Conservation (phyloP, 2,113 vertebrate species). For the Apodemus speciosus region DNA sequence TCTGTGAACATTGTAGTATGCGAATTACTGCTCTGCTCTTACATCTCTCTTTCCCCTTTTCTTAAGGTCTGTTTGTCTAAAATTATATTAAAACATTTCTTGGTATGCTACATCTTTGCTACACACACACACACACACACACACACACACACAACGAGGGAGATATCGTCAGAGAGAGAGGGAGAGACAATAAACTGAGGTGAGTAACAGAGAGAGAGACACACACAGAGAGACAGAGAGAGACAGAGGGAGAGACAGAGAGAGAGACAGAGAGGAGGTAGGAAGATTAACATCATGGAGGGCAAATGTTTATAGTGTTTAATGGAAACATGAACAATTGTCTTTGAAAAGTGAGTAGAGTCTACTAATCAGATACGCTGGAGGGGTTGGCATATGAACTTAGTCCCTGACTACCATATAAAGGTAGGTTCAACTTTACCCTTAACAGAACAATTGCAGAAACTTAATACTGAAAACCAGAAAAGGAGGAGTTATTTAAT, state of each 20-base stretch:
- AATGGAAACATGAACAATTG: background rate
- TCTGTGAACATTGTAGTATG: background rate
- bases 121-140: background rate
- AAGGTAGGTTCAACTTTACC: background rate
- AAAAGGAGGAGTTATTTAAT: background rate
- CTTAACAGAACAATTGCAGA: background rate
- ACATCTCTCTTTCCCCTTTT: background rate
- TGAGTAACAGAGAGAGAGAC: background rate
- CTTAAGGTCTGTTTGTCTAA: background rate
- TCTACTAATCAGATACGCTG: background rate
- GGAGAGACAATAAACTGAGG: no score
- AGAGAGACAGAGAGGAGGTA: no score
- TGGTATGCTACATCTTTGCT: background rate
- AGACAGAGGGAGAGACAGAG: background rate
- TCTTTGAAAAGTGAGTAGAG: background rate
- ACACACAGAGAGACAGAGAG: background rate
- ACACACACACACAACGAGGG: no score
- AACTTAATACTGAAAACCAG: background rate
- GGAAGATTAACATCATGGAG: background rate
- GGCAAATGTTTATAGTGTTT: background rate
- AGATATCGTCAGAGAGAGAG: no score
- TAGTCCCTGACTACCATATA: background rate
- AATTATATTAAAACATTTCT: background rate
- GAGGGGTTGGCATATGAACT: background rate
- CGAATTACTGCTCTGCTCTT: background rate